Evolutionary conservation across 2,888 invertebrate species (phyloP), one percentile per base, ranked within the genome.

Genomic region (Microctonus brassicae): DNA sequence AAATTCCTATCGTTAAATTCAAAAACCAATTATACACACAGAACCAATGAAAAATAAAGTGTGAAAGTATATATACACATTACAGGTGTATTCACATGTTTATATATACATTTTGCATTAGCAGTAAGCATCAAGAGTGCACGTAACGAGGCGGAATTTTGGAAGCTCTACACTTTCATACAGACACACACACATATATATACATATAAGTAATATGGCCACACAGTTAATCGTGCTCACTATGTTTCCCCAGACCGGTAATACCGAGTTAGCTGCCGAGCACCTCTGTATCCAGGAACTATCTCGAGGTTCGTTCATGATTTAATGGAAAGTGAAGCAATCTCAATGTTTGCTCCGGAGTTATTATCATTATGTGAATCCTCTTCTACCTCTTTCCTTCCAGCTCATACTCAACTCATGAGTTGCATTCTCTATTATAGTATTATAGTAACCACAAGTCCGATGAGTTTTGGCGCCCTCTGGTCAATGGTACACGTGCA

Each of bases 261-360:
- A 70, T 73, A 70, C 69, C 78, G 76, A 77, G 76, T 76, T 74
- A 76, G 75, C 74, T n/a, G 75, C 53, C 55, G 73, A 65, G 64
- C 34, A 64, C 66, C 58, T 69, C 61, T 61, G 72, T 72, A 74
- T 73, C 72, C 75, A 76, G 73, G 68, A 76, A 75, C 76, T 73
- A 75, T 79, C 73, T 72, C 74, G 61, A 70, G 70, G 70, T 73
- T 62, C 60, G 67, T 52, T 13, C 47, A 69, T 77, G 79, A 81
- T 81, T 81, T 81, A 80, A 83, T 82, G 80, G 79, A 80, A 82
- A 81, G 78, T 78, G 77, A 81, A 79, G 81, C 79, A 81, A 82
- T 82, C 79, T 79, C 79, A 73, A 77, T 77, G 77, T 82, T 82
- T 80, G 77, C 78, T 52, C 42, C 17, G 6, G 26, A 58, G 58